These are phyloP conservation scores for Lemur catta DNA, from an alignment of 2,797 vertebrate genomes.

Conservation along the genomic window DNA sequence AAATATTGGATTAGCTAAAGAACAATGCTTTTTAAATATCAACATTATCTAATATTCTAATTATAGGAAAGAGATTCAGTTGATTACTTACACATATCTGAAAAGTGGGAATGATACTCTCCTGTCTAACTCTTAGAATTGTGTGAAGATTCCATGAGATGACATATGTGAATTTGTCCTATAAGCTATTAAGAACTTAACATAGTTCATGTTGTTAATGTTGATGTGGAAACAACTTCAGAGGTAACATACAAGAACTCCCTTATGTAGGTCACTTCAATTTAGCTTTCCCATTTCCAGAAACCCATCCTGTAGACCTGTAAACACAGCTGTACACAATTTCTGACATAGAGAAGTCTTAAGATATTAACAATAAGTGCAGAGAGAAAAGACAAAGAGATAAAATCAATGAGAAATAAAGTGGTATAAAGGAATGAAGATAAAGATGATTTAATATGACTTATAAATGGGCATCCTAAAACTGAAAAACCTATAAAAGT, in stretches of 20 bases:
- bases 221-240: neutral
- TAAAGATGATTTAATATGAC: neutral
- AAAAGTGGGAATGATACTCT: neutral
- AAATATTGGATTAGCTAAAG: neutral
- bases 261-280: neutral
- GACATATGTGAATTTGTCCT: neutral
- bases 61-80: neutral
- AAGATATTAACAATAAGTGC: neutral
- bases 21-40: neutral
- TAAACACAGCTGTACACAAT: neutral
- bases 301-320: neutral
- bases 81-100: neutral
- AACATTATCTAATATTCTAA: neutral
- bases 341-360: neutral
- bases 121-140: neutral
- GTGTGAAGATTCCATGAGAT: neutral
- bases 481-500: neutral
- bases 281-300: neutral
- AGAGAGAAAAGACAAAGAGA: neutral
- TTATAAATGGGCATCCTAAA: neutral
- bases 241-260: neutral
- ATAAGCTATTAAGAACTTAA: neutral
- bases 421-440: neutral
- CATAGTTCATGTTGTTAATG: neutral
- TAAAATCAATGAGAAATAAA: slow-evolving; percentile 28